These are phyloP conservation scores for Myopa tessellatipennis DNA, from an alignment of 2,888 invertebrate genomes.

Conservation along the genomic window DNA sequence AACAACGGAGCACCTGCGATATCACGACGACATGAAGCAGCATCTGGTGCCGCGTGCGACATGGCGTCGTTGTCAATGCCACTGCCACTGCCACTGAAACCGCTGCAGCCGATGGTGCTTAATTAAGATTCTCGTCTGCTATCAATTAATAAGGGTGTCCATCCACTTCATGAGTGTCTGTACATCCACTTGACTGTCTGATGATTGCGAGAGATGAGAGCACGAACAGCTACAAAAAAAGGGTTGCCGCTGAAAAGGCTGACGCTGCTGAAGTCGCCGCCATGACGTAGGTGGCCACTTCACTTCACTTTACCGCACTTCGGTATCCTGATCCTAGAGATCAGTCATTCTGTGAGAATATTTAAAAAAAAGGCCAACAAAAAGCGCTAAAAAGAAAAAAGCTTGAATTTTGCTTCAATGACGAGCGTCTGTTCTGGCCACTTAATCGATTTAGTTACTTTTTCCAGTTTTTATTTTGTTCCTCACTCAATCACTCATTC, in stretches of 20 bases:
- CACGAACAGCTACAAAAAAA: neutral
- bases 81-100: neutral
- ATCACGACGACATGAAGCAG: neutral
- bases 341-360: too few species aligned
- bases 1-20: neutral
- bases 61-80: neutral
- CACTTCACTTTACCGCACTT: too few species aligned
- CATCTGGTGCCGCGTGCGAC: neutral
- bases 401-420: too few species aligned
- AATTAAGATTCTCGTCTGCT: slow-evolving; percentile 4
- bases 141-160: neutral
- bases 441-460: too few species aligned
- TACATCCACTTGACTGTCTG: neutral
- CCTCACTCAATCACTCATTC: neutral
- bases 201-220: neutral
- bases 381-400: too few species aligned
- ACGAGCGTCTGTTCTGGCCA: too few species aligned
- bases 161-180: neutral
- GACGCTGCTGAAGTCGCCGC: too few species aligned
- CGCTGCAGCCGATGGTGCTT: neutral
- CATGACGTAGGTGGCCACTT: too few species aligned
- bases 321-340: too few species aligned
- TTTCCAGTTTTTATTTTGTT: too few species aligned
- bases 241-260: too few species aligned
- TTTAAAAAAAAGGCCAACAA: too few species aligned